Evolutionary conservation across 2,113 vertebrate species (phyloP).

Genomic region (Toxotes jaculatrix): DNA sequence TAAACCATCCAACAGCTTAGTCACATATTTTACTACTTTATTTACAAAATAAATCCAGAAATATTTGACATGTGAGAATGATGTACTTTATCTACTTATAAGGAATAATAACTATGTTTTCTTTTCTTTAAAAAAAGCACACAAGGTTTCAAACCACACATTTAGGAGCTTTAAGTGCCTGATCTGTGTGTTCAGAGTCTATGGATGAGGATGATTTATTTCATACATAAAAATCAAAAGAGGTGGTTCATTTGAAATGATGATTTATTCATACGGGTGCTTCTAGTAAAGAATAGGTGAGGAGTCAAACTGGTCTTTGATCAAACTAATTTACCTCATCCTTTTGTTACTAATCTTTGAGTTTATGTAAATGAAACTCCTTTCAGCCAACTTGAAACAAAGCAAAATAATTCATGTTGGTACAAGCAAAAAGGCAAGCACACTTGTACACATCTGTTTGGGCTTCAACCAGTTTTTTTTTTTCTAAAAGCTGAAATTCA

Average conservation of each 20-base stretch:
- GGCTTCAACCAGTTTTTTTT: not conserved
- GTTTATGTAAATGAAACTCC: slow-evolving; percentile 21
- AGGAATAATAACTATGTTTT: too few species aligned
- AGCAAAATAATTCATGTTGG: not conserved
- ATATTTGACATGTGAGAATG: too few species aligned
- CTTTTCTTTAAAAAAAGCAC: too few species aligned
- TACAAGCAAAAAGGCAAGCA: not conserved
- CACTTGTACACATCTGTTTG: not conserved
- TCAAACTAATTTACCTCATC: not conserved
- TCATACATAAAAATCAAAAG: slow-evolving; percentile 17
- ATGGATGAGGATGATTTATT: not conserved
- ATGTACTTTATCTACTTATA: too few species aligned
- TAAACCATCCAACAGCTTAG: too few species aligned
- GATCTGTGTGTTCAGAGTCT: not conserved
- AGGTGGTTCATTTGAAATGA: not conserved
- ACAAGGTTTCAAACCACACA: not conserved
- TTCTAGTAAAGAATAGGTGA: not conserved
- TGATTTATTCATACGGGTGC: slow-evolving; percentile 11
- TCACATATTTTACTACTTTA: too few species aligned
- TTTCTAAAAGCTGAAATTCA: not conserved
- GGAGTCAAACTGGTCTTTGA: slow-evolving; percentile 20
- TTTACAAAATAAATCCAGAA: too few species aligned
- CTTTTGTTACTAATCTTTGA: slow-evolving; percentile 19
- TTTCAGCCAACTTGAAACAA: slow-evolving; percentile 2
- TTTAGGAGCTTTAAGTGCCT: not conserved